Evolutionary conservation across 2,113 vertebrate genomes (phyloP), one percentile per base, ranked within the genome.

Genomic region (Vimba vimba): DNA sequence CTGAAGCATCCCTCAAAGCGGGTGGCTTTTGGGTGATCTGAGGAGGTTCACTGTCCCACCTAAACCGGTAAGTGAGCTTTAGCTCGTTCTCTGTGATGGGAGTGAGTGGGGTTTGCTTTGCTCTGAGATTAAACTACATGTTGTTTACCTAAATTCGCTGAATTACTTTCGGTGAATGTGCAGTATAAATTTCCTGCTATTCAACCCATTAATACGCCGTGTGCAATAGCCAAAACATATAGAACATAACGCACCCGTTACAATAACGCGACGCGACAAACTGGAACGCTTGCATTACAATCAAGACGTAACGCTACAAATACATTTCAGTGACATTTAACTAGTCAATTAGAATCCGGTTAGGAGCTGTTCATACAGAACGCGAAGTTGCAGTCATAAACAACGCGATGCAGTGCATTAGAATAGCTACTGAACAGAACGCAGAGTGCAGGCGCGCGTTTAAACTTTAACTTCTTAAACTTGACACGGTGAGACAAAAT

Each of bases 1-100:
- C 88, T 92, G 86, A 92, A 91, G 87, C 89, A 79, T 89, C 90
- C 88, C 84, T 90, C 87, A 92, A 91, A 92, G 90, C 93, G 88
- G 82, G 90, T 89, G 91, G 91, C 90, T 91, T 91, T 89, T 89
- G 88, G 86, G 79, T 90, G 91, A 93, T 90, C 91, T 91, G 92
- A 89, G 88, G 90, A 92, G 92, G 84, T 91, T 93, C 90, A 90
- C 88, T 90, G 91, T 82, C 55, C 78, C 82, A 88, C 87, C 52
- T 83, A 71, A 79, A 94, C 90, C 91, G 93, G 95, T 95, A 90
- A 95, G 95, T 93, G 86, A 68, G 77, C 64, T 77, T 77, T 23
- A 86, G 52, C 73, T 80, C 85, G 64, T 50, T 77, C 81, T 45
- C n/a, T 11, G 4, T 25, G 23, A 71, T 21, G 19, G 68, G 36